Base-by-base conservation (phyloP, 2,797 vertebrate genomes). In the Taeniopygia guttata region DNA sequence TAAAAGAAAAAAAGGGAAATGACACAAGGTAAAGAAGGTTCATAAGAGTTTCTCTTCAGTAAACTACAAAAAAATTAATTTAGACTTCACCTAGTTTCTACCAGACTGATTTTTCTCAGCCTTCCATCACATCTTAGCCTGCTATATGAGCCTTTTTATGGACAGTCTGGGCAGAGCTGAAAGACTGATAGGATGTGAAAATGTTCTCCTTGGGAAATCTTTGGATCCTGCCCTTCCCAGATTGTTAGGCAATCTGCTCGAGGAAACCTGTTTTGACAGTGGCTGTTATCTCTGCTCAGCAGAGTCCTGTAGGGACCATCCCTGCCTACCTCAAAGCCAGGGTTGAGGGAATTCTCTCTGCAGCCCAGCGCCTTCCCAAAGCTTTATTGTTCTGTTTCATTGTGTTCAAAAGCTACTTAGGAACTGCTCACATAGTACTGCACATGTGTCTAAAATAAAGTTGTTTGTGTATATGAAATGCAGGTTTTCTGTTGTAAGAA, bases 121-220 rank as follows among this genome's bases (percentile, higher is more conserved):
- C 45, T 17, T 87, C 68, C 36, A 10, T 85, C 46, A 72, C 46
- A 66, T 82, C 30, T 75, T 81, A 38, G 49, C 58, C 58, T 89
- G 48, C 56, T 70, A 8, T 79, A 59, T 81, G 49, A 94, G 43
- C 40, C 46, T 64, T 95, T 95, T 95, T 78, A 86, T 66, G 89
- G 85, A 48, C 43, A 59, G 51, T 34, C 78, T 89, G 89, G 78
- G 36, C 72, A 83, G 73, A 63, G 36, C 91, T 89, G 86, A 67
- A 84, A 92, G 78, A 32, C 60, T 90, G 88, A 83, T 70, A 77
- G 86, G 58, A 77, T 87, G 68, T 90, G 84, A 74, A 94, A 96
- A 92, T 68, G 78, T 91, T 83, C 84, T 96, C 76, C 79, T 93
- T 93, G 89, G 93, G 93, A 94, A 96, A 95, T 89, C 89, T 75